Evolutionary conservation across 53 echinoderm and acorn worm genomes (phyloP).

Genomic region (Crossaster papposus): DNA sequence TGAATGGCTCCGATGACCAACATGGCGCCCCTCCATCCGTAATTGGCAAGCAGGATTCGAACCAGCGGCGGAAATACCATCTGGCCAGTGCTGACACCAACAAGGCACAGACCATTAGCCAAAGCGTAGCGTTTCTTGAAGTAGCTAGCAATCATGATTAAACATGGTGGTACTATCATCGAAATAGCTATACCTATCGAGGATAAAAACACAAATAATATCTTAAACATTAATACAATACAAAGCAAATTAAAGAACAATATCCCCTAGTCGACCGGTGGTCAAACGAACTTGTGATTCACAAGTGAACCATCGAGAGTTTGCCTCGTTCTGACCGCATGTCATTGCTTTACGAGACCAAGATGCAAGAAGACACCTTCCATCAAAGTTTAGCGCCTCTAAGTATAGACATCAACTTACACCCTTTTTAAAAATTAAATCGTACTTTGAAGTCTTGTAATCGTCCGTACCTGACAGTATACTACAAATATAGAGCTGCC

Average conservation of each 20-base stretch:
- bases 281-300: too few relatives aligned
- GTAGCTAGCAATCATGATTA: neutral
- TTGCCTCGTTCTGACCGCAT: too few relatives aligned
- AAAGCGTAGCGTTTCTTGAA: slow-evolving; percentile 30
- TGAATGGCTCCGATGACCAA: slow-evolving; percentile 21
- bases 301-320: too few relatives aligned
- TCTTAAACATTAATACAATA: too few relatives aligned
- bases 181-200: slow-evolving; percentile 4
- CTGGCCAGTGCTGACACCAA: slow-evolving; percentile 27
- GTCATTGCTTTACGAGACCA: too few relatives aligned
- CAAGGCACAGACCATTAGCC: slow-evolving; percentile 16
- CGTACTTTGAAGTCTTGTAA: too few relatives aligned
- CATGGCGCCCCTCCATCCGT: slow-evolving; percentile 54
- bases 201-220: neutral
- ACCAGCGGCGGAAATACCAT: slow-evolving; percentile 36
- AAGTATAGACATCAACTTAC: too few relatives aligned
- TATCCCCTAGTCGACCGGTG: too few relatives aligned
- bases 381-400: too few relatives aligned
- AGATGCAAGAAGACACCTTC: too few relatives aligned
- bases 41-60: slow-evolving; percentile 12
- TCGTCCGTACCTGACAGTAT: slow-evolving; percentile 38
- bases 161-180: neutral
- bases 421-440: too few relatives aligned
- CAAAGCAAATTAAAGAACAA: too few relatives aligned
- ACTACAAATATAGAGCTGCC: slow-evolving; percentile 1